A percentile compares a stretch with the other conserved stretches of the same genome.
phyloP scores from a whole-genome alignment of 35 echinoderm and acorn worm genomes.

The Nesometra sesokonis region DNA sequence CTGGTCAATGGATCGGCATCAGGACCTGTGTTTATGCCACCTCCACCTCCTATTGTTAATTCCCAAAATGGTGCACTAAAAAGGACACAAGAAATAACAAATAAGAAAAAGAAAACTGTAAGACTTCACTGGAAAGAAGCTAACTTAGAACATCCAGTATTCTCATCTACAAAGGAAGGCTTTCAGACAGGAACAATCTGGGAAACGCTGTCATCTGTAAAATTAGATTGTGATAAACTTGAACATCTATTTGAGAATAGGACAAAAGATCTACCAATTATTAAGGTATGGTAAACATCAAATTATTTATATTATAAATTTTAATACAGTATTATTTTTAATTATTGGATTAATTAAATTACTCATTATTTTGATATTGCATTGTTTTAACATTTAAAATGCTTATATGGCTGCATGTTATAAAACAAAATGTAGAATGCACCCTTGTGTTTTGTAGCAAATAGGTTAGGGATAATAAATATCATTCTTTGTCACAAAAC shows the following conservation, averaged over 20 bases:
- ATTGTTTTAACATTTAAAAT: too few species aligned
- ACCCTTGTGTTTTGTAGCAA: too few species aligned
- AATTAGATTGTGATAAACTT: constrained; percentile 71
- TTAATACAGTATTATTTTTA: neutral
- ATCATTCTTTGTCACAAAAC: too few species aligned
- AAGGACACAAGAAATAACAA: constrained; percentile 27
- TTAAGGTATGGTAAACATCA: too few species aligned
- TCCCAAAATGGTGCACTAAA: neutral
- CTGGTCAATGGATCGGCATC: neutral
- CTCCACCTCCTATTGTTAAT: constrained; percentile 1
- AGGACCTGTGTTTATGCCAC: neutral
- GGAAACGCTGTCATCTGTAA: constrained; percentile 48
- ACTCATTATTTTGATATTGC: too few species aligned
- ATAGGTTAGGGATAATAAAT: too few species aligned
- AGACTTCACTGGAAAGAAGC: constrained; percentile 83
- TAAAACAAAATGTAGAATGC: too few species aligned
- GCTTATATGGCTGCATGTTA: too few species aligned
- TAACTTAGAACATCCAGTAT: constrained; percentile 7
- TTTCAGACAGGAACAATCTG: constrained; percentile 41
- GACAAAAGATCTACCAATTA: constrained; percentile 55
- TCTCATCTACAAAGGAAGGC: neutral
- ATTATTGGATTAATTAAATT: too few species aligned
- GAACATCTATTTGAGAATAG: constrained; percentile 91
- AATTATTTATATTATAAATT: constrained; percentile 6
- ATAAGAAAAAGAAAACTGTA: constrained; percentile 90